Percentiles rank a stretch among this genome's conserved stretches.
phyloP scores from a whole-genome alignment of 2,888 invertebrate genomes.

The Tetragonula carbonaria region DNA sequence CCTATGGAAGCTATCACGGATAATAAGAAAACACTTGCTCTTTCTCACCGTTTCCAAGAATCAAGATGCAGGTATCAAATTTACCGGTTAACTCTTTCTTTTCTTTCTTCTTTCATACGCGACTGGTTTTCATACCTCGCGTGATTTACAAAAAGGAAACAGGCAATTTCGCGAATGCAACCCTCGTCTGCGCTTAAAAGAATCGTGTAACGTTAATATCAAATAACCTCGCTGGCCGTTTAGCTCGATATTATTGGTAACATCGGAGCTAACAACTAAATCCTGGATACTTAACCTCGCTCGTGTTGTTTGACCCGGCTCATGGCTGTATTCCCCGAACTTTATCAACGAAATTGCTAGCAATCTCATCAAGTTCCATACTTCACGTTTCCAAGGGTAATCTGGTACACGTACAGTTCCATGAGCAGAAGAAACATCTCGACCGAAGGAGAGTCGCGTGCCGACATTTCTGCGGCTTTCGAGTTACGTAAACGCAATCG shows the following conservation, averaged over 20 bases:
- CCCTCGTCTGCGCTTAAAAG: not conserved
- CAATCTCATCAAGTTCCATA: not conserved
- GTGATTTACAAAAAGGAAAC: not conserved
- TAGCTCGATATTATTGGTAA: not conserved
- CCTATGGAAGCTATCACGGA: no score
- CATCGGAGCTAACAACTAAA: not conserved
- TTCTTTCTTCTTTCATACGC: not conserved
- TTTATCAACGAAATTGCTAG: not conserved
- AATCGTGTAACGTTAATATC: not conserved
- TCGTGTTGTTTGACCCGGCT: not conserved
- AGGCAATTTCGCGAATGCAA: not conserved
- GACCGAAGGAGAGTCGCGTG: conserved; percentile 1
- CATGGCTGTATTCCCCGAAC: not conserved
- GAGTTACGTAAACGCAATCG: conserved; percentile 54
- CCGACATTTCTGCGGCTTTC: conserved; percentile 37
- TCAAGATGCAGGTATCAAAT: not conserved
- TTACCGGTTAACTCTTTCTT: not conserved
- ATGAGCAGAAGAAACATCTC: not conserved
- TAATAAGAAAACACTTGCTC: no score
- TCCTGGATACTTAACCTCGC: not conserved
- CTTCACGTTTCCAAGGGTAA: not conserved
- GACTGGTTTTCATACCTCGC: not conserved
- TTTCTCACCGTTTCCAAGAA: not conserved
- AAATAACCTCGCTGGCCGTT: not conserved
- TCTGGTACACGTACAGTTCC: not conserved